Base-by-base conservation (phyloP, 2,888 invertebrate genomes). In the Spatulosminthurus flaviceps region DNA sequence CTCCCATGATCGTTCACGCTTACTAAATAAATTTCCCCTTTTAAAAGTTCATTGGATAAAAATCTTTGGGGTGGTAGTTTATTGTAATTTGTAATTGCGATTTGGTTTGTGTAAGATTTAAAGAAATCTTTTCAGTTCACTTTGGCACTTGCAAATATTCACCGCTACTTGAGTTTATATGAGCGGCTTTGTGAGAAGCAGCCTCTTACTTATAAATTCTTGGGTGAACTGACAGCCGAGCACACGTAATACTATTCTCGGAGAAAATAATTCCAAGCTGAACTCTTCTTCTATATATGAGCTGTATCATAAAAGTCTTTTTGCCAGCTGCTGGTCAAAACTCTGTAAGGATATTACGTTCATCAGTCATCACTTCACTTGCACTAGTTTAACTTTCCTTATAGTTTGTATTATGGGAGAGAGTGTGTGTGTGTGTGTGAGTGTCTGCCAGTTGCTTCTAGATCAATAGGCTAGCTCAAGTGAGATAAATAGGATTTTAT, bases 401-500 rank as follows among this genome's bases (percentile, higher is more conserved):
- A 69, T 28, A 5, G 9, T 21, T 22, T 26, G 28, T 69, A 69
- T 7, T 9, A 21, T 21, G 42, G n/a, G n/a, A n/a, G n/a, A n/a
- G n/a, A n/a, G n/a, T n/a, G n/a, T n/a, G n/a, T n/a, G n/a, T n/a
- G n/a, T n/a, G n/a, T n/a, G n/a, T n/a, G n/a, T n/a, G n/a, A n/a
- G n/a, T n/a, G n/a, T n/a, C n/a, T n/a, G n/a, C n/a, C n/a, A n/a
- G n/a, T n/a, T n/a, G n/a, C n/a, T n/a, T n/a, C n/a, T 71, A 41
- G 24, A 26, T 26, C 24, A 51, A 74, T 61, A 22, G 74, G 61
- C 34, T 29, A 51, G 61, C 74, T 74, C 74, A 74, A 74, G 74
- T 74, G 29, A 34, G 74, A 74, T 74, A 74, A 74, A 74, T 74
- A 74, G 61, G 29, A 71, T 51, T 51, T 51, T n/a, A 51, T 51